Conservation (phyloP, 2,888 invertebrate species). For the Elysia crispata region DNA sequence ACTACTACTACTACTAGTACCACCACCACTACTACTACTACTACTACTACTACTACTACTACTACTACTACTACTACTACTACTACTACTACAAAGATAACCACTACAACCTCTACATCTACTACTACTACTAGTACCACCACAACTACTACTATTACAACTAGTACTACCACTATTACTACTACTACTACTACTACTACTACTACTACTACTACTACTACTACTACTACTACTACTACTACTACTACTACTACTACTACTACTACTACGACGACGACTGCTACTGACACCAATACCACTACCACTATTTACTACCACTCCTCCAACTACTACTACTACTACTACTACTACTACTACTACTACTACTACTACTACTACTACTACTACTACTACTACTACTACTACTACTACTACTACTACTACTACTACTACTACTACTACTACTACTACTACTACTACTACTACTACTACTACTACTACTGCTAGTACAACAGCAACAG, state of each 20-base stretch:
- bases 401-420: slow-evolving; percentile 34
- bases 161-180: no score
- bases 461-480: slow-evolving; percentile 34
- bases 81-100: no score
- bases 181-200: no score
- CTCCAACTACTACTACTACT: slow-evolving; percentile 25
- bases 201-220: slow-evolving; percentile 17
- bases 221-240: slow-evolving; percentile 25
- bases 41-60: no score
- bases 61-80: no score
- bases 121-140: no score
- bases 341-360: slow-evolving; percentile 11
- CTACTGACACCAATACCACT: neutral
- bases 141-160: no score
- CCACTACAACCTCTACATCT: no score
- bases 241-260: slow-evolving; percentile 10
- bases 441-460: slow-evolving; percentile 27
- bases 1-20: no score
- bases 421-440: slow-evolving; percentile 28
- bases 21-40: no score
- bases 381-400: slow-evolving; percentile 32
- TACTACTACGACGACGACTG: slow-evolving; percentile 4
- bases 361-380: slow-evolving; percentile 24
- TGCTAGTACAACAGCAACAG: neutral
- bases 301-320: slow-evolving; percentile 6